These are phyloP conservation scores for Actinia tenebrosa DNA, from an alignment of 64 coral and sea anemone genomes.

Conservation along the genomic window DNA sequence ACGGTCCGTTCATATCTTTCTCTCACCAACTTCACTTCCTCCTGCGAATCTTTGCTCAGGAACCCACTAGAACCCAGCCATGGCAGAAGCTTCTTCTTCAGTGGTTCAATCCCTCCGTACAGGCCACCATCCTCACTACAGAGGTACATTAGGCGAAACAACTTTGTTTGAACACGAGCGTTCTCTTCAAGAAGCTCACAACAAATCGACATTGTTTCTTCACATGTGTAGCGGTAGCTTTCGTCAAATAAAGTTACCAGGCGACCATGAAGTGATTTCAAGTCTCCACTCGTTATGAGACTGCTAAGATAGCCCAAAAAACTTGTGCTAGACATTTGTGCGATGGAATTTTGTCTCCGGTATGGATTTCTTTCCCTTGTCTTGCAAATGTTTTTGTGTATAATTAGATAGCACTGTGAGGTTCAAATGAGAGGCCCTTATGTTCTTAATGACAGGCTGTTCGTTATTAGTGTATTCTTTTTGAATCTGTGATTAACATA, in stretches of 20 bases:
- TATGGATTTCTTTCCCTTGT: not conserved
- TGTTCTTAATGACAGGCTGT: conserved; percentile 23
- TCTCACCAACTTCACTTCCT: conserved; percentile 16
- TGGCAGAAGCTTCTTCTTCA: conserved; percentile 61
- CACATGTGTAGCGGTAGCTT: conserved; percentile 74
- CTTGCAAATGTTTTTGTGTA: not conserved
- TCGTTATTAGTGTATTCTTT: not conserved
- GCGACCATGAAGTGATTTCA: conserved; percentile 55
- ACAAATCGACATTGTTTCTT: conserved; percentile 70
- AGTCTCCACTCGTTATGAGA: conserved; percentile 43
- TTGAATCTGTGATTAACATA: conserved; percentile 7
- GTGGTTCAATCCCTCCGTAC: conserved; percentile 63
- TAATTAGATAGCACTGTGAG: not conserved
- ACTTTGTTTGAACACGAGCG: conserved; percentile 53
- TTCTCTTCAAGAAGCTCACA: conserved; percentile 67
- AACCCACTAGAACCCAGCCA: conserved; percentile 37
- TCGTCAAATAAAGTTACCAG: conserved; percentile 63
- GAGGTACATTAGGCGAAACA: conserved; percentile 72
- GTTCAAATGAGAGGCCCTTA: conserved; percentile 6
- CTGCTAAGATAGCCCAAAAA: conserved; percentile 64
- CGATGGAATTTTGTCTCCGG: not conserved
- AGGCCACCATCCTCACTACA: conserved; percentile 61
- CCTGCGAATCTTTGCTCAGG: conserved; percentile 2
- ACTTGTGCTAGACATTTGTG: conserved; percentile 13
- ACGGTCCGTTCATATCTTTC: conserved; percentile 58